Conservation (phyloP, 2,113 vertebrate genomes). For the Tylochromis polylepis region DNA sequence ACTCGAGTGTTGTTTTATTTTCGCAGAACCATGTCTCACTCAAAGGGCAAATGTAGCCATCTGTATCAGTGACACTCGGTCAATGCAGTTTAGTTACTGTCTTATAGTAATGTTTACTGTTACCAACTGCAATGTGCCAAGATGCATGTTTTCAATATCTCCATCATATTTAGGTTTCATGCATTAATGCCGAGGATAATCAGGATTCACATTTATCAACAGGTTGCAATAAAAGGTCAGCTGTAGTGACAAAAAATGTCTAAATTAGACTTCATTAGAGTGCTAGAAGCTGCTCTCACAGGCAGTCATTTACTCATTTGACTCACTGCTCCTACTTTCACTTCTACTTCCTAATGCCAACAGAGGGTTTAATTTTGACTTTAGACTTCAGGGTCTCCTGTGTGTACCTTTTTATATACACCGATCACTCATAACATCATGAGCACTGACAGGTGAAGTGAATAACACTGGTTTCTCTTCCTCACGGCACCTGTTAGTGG, state of each 20-base stretch:
- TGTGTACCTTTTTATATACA: not conserved
- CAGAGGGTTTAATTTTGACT: not conserved
- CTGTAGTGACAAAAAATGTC: not conserved
- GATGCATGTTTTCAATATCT: not conserved
- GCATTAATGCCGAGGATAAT: not conserved
- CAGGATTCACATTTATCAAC: not conserved
- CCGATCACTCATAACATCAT: no score
- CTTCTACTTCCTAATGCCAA: not conserved
- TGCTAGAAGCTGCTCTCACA: not conserved
- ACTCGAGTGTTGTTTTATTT: not conserved
- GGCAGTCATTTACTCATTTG: not conserved
- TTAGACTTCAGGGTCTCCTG: not conserved
- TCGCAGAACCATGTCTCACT: not conserved
- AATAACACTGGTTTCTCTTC: no score
- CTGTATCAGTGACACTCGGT: not conserved
- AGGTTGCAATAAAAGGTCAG: not conserved
- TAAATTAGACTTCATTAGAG: not conserved
- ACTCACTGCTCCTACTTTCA: not conserved
- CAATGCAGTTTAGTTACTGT: not conserved
- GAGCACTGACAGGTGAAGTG: no score
- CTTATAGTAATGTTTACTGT: not conserved
- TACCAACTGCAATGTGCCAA: not conserved
- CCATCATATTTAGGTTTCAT: not conserved
- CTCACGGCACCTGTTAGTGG: no score
- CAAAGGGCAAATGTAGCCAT: not conserved